phyloP scores from a whole-genome alignment of 2,113 vertebrate genomes.

The Pagrus major region DNA sequence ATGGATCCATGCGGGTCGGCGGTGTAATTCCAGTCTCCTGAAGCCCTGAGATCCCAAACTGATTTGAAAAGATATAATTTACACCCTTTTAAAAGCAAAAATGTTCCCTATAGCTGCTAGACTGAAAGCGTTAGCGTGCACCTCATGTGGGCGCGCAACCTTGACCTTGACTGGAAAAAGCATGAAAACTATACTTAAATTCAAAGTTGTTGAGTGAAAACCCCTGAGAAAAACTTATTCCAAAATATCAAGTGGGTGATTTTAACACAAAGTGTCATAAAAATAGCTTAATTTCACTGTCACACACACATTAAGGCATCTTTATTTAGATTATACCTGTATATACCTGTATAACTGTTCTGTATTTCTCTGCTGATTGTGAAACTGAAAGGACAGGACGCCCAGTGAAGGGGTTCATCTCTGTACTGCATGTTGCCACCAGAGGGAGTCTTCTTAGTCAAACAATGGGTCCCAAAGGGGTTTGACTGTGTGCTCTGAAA shows the following conservation, averaged over 20 bases:
- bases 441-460: slow-evolving; percentile 77
- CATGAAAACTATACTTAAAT: not conserved
- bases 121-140: too few species aligned
- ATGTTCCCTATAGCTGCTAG: too few species aligned
- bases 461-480: slow-evolving; percentile 32
- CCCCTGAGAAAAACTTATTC: not conserved
- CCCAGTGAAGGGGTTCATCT: not conserved
- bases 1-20: too few species aligned
- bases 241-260: not conserved
- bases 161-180: too few species aligned
- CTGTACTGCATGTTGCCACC: slow-evolving; percentile 62
- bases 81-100: too few species aligned
- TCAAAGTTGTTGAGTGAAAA: not conserved
- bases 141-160: too few species aligned
- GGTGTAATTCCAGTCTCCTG: too few species aligned
- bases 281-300: not conserved
- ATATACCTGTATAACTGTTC: not conserved
- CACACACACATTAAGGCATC: not conserved
- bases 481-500: slow-evolving; percentile 30
- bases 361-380: not conserved
- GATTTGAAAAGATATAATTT: too few species aligned
- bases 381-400: too few species aligned
- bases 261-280: not conserved
- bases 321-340: not conserved
- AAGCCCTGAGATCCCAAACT: too few species aligned